Conservation (phyloP, 2,113 vertebrate genomes). For the Otocyon megalotis region DNA sequence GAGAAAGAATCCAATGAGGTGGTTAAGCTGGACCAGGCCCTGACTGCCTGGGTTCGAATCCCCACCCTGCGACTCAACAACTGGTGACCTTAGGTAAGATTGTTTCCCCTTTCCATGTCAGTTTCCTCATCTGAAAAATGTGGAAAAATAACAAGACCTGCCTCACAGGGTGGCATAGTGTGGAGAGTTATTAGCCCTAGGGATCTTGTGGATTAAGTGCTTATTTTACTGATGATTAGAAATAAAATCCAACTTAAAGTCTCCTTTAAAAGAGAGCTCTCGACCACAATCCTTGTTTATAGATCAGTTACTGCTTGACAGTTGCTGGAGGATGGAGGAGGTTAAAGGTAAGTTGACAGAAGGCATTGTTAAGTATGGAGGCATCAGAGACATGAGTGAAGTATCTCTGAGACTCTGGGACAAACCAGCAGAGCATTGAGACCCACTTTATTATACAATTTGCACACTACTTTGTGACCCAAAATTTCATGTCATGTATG, state of each 20-base stretch:
- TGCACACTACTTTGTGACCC: neutral
- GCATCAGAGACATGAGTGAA: neutral
- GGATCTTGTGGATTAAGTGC: neutral
- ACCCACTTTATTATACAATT: neutral
- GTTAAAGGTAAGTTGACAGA: neutral
- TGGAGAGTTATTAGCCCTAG: no score
- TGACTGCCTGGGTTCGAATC: neutral
- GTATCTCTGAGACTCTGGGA: neutral
- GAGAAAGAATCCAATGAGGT: neutral
- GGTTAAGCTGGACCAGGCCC: neutral
- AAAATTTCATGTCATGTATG: neutral
- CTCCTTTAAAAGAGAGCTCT: neutral
- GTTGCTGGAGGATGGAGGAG: neutral
- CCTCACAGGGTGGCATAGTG: neutral
- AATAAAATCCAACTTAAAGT: neutral
- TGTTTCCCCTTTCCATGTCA: neutral
- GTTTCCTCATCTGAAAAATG: neutral
- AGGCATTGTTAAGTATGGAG: neutral
- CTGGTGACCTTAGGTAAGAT: neutral
- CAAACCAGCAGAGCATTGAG: fast-evolving
- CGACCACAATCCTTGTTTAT: neutral
- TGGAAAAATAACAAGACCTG: neutral
- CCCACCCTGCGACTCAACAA: neutral
- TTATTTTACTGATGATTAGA: neutral
- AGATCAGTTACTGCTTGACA: neutral